phyloP scores from a whole-genome alignment of 37 sponge, comb jelly and placozoan genomes.

The Halichondria panicea region DNA sequence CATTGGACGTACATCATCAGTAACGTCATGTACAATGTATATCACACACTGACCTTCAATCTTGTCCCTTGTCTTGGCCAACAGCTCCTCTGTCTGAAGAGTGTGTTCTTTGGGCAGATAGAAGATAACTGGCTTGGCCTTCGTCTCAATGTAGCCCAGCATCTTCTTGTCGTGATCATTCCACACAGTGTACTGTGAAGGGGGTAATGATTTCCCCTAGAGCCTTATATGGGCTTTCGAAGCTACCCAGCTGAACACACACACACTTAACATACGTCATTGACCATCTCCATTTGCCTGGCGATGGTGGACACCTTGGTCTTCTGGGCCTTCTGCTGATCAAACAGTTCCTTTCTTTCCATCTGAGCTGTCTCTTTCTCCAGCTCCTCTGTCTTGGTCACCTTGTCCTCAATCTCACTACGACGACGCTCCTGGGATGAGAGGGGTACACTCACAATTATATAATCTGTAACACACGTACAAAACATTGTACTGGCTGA shows the following conservation, averaged over 20 bases:
- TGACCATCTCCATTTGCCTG: constrained; percentile 40
- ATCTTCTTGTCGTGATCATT: constrained; percentile 49
- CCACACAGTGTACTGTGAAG: constrained; percentile 64
- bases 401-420: constrained; percentile 68
- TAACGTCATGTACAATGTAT: background rate
- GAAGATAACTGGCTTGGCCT: constrained; percentile 50
- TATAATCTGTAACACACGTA: background rate
- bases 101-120: constrained; percentile 63
- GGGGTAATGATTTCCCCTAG: background rate
- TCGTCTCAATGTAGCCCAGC: constrained; percentile 64
- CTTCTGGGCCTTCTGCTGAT: constrained; percentile 49
- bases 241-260: background rate
- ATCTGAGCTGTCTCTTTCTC: constrained; percentile 54
- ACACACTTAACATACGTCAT: constrained; percentile 29
- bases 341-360: constrained; percentile 63
- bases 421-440: constrained; percentile 62
- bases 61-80: constrained; percentile 14
- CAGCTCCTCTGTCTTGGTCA: constrained; percentile 47
- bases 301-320: constrained; percentile 41
- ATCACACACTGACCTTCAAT: constrained; percentile 44
- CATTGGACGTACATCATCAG: background rate
- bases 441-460: background rate
- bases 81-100: constrained; percentile 31
- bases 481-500: background rate
- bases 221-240: background rate